phyloP scores from a whole-genome alignment of 1,140 invertebrate species.

The Drosophila seguyi region DNA sequence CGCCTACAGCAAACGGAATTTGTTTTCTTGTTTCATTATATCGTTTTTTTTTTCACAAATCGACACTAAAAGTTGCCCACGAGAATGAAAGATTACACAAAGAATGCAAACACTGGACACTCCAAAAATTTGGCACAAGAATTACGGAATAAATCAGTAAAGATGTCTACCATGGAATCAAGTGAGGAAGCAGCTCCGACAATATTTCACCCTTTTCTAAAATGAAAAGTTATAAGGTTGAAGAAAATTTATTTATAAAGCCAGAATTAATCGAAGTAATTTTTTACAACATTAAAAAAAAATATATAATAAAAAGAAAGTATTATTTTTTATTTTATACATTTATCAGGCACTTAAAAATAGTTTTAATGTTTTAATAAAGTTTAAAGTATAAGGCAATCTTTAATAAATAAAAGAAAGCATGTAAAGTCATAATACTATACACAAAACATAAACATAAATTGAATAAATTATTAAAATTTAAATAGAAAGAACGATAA shows the following conservation, averaged over 20 bases:
- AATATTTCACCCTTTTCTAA: not conserved
- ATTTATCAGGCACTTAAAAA: not conserved
- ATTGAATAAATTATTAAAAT: not conserved
- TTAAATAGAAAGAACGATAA: too few relatives aligned
- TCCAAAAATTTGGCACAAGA: conserved; percentile 12
- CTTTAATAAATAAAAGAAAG: not conserved
- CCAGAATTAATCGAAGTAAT: too few relatives aligned
- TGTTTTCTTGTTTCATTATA: conserved; percentile 49
- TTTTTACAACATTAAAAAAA: too few relatives aligned
- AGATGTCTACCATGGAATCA: not conserved
- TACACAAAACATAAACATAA: not conserved
- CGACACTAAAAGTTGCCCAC: conserved; percentile 40
- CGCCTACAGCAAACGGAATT: conserved; percentile 61
- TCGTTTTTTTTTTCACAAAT: conserved; percentile 46
- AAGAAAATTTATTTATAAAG: too few relatives aligned
- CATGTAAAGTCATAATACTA: not conserved
- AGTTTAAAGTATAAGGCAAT: not conserved
- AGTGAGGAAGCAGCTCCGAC: not conserved
- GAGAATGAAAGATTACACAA: conserved; percentile 61
- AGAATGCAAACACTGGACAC: conserved; percentile 23
- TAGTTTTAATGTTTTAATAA: too few relatives aligned
- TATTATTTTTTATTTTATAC: not conserved
- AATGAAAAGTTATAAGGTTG: too few relatives aligned
- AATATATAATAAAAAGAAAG: too few relatives aligned
- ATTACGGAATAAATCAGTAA: conserved; percentile 4